A percentile compares a stretch with the other conserved stretches of the same genome.
Conservation (phyloP, 2,797 vertebrate species). For the Scarus forsteni region DNA sequence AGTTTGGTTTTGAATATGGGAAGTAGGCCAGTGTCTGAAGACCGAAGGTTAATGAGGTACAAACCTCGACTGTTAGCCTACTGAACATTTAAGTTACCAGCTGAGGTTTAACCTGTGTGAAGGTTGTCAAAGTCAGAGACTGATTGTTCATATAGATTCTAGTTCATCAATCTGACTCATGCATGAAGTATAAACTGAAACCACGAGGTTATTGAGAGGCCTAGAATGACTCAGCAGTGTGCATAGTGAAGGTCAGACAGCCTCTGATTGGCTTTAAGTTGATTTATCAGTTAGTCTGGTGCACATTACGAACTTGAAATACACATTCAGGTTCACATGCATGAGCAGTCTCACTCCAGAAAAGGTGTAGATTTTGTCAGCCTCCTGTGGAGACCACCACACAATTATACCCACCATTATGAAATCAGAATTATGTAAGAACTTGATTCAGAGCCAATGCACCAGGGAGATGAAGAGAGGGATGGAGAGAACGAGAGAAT, state of each 20-base stretch:
- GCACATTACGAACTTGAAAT: neutral
- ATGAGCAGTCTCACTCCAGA: neutral
- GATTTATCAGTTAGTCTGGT: conserved; percentile 37
- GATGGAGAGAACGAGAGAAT: conserved; percentile 27
- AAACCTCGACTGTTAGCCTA: too few relatives aligned
- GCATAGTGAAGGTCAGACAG: conserved; percentile 8
- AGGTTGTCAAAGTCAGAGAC: neutral
- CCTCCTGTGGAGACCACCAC: conserved; percentile 43
- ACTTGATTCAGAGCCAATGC: conserved; percentile 57
- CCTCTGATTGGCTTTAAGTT: conserved; percentile 28
- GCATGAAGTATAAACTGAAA: conserved; percentile 16
- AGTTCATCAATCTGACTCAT: conserved; percentile 30
- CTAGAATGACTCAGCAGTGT: conserved; percentile 24
- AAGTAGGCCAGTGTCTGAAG: too few relatives aligned
- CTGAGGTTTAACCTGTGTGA: too few relatives aligned
- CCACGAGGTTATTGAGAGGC: conserved; percentile 2
- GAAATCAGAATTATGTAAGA: conserved; percentile 79
- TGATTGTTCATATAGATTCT: neutral
- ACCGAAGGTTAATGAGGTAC: too few relatives aligned
- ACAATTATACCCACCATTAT: conserved; percentile 72
- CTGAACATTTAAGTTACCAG: too few relatives aligned
- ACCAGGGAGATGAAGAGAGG: conserved; percentile 32
- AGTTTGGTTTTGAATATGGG: too few relatives aligned
- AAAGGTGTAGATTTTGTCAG: conserved; percentile 28
- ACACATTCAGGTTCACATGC: conserved; percentile 10